phyloP scores from a whole-genome alignment of 1,140 invertebrate species.

The Muscidifurax raptorellus region DNA sequence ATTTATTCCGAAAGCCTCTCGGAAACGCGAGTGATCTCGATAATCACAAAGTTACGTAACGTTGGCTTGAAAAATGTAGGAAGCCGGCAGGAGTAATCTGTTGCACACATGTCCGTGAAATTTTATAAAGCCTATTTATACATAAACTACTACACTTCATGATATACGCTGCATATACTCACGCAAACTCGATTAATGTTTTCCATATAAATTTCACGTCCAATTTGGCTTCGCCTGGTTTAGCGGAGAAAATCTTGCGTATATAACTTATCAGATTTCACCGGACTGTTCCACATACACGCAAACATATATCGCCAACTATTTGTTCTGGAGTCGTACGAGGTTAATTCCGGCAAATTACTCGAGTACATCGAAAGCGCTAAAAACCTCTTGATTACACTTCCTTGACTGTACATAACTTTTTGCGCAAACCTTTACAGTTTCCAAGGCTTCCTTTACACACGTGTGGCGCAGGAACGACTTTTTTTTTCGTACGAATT shows the following conservation, averaged over 20 bases:
- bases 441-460: constrained; percentile 9
- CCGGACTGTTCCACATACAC: constrained; percentile 5
- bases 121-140: too few species aligned
- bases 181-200: constrained; percentile 15
- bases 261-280: constrained; percentile 30
- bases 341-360: neutral
- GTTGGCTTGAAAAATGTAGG: neutral
- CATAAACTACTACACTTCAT: neutral
- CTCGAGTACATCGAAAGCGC: neutral
- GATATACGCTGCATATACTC: too few species aligned
- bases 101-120: too few species aligned
- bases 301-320: too few species aligned
- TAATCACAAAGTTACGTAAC: neutral
- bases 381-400: constrained; percentile 17
- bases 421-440: constrained; percentile 2
- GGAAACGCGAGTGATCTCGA: constrained; percentile 14
- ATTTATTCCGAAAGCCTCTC: neutral
- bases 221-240: constrained; percentile 4
- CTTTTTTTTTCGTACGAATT: neutral
- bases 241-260: neutral
- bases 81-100: neutral
- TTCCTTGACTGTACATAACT: neutral
- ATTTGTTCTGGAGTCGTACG: neutral
- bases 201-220: constrained; percentile 9
- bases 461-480: neutral